Evolutionary conservation across 30 jellyfish, hydroid and myxozoan genomes (phyloP).

Genomic region (Calvadosia cruxmelitensis): DNA sequence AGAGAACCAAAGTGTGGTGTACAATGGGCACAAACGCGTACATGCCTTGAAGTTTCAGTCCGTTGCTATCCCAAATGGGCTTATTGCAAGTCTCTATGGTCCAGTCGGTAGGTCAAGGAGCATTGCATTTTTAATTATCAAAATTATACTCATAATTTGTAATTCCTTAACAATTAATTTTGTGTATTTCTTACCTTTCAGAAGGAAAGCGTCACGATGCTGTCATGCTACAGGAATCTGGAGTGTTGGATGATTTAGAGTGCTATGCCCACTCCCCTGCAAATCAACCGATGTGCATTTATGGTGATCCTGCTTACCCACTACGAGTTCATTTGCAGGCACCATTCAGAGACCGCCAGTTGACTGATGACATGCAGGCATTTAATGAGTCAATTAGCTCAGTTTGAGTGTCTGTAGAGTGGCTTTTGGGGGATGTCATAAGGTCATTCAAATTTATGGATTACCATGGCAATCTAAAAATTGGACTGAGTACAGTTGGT

Average conservation of each 20-base stretch:
- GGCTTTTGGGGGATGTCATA: too few relatives aligned
- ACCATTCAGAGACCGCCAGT: constrained; percentile 7
- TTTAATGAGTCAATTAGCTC: too few relatives aligned
- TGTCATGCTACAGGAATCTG: constrained; percentile 36
- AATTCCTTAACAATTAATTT: too few relatives aligned
- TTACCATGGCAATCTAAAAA: constrained; percentile 42
- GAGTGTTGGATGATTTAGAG: constrained; percentile 18
- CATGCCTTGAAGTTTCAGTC: constrained; percentile 29
- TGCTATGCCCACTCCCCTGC: constrained; percentile 1
- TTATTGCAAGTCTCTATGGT: constrained; percentile 25
- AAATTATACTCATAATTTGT: too few relatives aligned
- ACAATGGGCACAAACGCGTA: constrained; percentile 36
- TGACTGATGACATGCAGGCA: too few relatives aligned
- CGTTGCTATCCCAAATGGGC: constrained; percentile 25
- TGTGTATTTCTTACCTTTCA: too few relatives aligned
- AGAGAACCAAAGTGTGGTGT: constrained; percentile 19
- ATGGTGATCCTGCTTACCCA: constrained; percentile 34
- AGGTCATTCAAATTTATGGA: too few relatives aligned
- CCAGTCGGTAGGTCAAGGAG: too few relatives aligned
- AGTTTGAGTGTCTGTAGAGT: too few relatives aligned
- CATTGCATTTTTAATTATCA: too few relatives aligned
- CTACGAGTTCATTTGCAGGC: constrained; percentile 9
- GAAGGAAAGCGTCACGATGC: constrained; percentile 44
- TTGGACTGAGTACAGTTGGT: constrained; percentile 47
- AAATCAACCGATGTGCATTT: constrained; percentile 12